Conservation (phyloP, 2,797 vertebrate genomes). For the Miopithecus talapoin region DNA sequence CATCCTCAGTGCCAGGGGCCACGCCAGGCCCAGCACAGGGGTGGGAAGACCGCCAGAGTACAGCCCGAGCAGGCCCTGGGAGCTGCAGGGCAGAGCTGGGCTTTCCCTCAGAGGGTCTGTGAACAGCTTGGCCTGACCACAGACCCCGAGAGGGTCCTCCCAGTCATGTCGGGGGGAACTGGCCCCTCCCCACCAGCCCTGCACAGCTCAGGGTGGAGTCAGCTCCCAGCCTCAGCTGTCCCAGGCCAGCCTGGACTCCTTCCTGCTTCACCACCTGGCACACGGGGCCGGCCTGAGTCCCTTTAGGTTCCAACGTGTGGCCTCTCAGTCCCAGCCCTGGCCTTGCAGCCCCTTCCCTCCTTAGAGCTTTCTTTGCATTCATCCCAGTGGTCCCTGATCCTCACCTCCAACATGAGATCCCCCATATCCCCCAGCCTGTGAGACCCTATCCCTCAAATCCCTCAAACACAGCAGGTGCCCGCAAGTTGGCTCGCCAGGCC, state of each 20-base stretch:
- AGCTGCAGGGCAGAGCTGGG: not conserved
- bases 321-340: not conserved
- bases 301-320: not conserved
- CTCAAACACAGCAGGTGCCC: not conserved
- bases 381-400: not conserved
- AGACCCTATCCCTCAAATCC: not conserved
- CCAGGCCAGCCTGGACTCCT: not conserved
- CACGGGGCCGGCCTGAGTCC: fast-evolving
- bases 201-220: not conserved
- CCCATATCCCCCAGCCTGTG: not conserved
- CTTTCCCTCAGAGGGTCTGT: not conserved
- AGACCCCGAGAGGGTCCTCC: not conserved
- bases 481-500: fast-evolving
- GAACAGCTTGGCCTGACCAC: not conserved
- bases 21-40: not conserved
- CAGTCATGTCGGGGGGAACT: not conserved
- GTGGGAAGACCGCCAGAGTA: not conserved
- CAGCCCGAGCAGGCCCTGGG: not conserved
- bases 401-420: fast-evolving
- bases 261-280: not conserved
- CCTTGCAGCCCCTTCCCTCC: not conserved
- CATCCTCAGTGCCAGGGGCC: not conserved
- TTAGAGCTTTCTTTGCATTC: not conserved
- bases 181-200: not conserved
- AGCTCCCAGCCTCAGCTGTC: not conserved